Percentiles rank a stretch among this genome's conserved stretches.
Evolutionary conservation across 2,888 invertebrate genomes (phyloP).

Genomic region (Tenthredo distinguenda): DNA sequence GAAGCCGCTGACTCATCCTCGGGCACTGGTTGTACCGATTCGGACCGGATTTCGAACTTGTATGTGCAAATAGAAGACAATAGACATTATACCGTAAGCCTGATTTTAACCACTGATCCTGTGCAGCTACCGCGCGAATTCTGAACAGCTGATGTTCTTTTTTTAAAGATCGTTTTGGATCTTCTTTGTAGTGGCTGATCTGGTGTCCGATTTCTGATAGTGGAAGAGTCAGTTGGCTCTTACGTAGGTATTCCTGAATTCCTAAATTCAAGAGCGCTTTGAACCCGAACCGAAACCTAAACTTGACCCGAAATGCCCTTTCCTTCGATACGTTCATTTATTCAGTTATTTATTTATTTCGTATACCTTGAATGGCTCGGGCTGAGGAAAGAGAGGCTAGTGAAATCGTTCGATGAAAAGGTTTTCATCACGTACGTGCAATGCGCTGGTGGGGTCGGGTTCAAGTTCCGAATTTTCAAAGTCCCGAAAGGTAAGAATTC

Average conservation of each 20-base stretch:
- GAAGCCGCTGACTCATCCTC: slow-evolving; percentile 1
- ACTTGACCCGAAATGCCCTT: not conserved
- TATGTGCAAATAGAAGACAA: slow-evolving; percentile 3
- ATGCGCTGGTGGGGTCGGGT: not conserved
- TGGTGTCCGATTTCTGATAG: slow-evolving; percentile 14
- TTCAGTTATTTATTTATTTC: slow-evolving; percentile 19
- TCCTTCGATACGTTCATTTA: not conserved
- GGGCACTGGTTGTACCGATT: not conserved
- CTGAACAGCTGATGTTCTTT: not conserved
- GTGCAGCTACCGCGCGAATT: not conserved
- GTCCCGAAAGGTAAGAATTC: too few relatives aligned
- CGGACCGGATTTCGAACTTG: not conserved
- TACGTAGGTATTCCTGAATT: not conserved
- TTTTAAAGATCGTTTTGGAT: not conserved
- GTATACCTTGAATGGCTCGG: not conserved
- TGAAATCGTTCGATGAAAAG: not conserved
- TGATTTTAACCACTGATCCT: not conserved
- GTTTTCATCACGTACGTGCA: not conserved
- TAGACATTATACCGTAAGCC: not conserved
- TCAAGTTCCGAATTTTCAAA: too few relatives aligned
- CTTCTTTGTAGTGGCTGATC: not conserved
- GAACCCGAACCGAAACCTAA: not conserved
- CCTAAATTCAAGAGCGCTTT: not conserved
- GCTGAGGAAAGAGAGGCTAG: not conserved
- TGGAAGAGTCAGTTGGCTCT: not conserved